Conservation (phyloP, 2,888 invertebrate genomes). For the Ypsolopha scabrella region DNA sequence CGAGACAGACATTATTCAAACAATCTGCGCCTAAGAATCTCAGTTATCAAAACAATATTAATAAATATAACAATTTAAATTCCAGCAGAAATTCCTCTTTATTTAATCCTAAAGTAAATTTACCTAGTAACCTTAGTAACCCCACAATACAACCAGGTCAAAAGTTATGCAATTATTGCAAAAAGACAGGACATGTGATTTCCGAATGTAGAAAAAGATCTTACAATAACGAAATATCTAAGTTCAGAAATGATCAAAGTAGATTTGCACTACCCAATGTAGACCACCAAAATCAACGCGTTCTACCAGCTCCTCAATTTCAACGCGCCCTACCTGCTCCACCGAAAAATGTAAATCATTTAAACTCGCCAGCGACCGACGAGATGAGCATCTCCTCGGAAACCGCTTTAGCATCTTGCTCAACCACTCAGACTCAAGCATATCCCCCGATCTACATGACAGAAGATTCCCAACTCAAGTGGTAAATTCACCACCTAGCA, state of each 20-base stretch:
- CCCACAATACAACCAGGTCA: neutral
- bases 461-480: neutral
- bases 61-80: too few species aligned
- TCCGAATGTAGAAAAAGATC: constrained; percentile 11
- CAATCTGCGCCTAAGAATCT: neutral
- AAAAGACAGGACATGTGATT: constrained; percentile 10
- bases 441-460: neutral
- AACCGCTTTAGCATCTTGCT: neutral
- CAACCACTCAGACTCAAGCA: neutral
- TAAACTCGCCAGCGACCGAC: neutral
- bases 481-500: neutral
- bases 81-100: too few species aligned
- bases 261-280: too few species aligned
- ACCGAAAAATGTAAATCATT: too few species aligned
- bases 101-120: too few species aligned
- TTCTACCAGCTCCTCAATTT: too few species aligned
- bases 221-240: constrained; percentile 16
- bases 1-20: neutral
- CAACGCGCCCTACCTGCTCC: too few species aligned
- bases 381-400: neutral
- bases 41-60: too few species aligned
- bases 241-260: too few species aligned
- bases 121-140: too few species aligned
- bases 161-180: constrained; percentile 11
- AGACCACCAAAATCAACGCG: neutral